Conservation (phyloP, 2,113 vertebrate genomes). For the Hirundichthys speculiger region DNA sequence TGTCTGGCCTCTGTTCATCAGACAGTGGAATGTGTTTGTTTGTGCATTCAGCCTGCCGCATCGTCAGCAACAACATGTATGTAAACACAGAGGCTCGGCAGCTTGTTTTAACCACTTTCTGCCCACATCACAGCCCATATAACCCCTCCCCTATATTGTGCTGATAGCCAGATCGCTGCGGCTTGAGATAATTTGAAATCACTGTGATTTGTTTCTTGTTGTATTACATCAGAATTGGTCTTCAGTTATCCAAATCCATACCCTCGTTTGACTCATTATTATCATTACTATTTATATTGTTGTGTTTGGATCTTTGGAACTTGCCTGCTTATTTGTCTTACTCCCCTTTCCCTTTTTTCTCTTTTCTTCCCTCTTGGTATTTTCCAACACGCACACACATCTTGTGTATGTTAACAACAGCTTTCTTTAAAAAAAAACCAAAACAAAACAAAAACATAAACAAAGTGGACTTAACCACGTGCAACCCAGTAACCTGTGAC, state of each 20-base stretch:
- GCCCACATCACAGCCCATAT: slow-evolving; percentile 30
- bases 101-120: slow-evolving; percentile 35
- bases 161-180: slow-evolving; percentile 4
- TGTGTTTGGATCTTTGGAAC: too few species aligned
- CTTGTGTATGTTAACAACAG: not conserved
- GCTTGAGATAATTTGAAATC: not conserved
- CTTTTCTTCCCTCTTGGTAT: too few species aligned
- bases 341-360: not conserved
- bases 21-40: slow-evolving; percentile 63
- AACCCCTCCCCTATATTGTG: not conserved
- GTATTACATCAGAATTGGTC: too few species aligned
- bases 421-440: not conserved
- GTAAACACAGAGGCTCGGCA: slow-evolving; percentile 34
- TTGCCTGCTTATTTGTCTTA: too few species aligned
- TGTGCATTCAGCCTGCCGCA: slow-evolving; percentile 20
- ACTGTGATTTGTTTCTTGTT: not conserved
- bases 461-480: too few species aligned
- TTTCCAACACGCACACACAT: not conserved
- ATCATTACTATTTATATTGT: too few species aligned
- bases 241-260: too few species aligned
- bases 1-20: slow-evolving; percentile 27
- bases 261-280: too few species aligned
- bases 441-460: too few species aligned
- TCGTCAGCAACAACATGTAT: slow-evolving; percentile 31
- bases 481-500: too few species aligned